phyloP scores from a whole-genome alignment of 2,888 invertebrate genomes.

The Polydrusus tereticollis region DNA sequence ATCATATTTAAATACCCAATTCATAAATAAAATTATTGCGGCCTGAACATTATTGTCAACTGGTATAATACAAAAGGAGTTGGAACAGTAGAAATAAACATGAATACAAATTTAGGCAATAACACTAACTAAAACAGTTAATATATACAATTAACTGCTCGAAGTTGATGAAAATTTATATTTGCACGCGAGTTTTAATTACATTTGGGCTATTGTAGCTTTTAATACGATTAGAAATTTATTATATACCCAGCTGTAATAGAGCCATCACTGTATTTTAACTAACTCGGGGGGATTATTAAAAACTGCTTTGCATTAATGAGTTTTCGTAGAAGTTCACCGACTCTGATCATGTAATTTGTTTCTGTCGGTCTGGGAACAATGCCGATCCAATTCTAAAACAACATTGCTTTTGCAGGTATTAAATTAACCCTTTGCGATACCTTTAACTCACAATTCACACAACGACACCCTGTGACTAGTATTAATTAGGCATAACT shows the following conservation, averaged over 20 bases:
- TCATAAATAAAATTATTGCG: too few relatives aligned
- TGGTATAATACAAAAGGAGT: too few relatives aligned
- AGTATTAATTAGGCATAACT: too few relatives aligned
- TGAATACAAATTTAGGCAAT: not conserved
- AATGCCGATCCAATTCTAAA: too few relatives aligned
- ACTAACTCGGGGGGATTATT: not conserved
- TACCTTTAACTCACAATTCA: too few relatives aligned
- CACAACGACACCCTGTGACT: too few relatives aligned
- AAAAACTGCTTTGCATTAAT: not conserved
- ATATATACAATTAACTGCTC: not conserved
- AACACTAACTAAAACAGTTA: not conserved
- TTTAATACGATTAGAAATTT: slow-evolving; percentile 1
- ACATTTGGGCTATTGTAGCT: not conserved
- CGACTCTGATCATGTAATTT: not conserved
- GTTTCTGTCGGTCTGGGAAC: not conserved
- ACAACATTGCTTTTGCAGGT: too few relatives aligned
- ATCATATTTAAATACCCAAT: too few relatives aligned
- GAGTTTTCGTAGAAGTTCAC: not conserved
- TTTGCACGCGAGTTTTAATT: not conserved
- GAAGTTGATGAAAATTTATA: not conserved
- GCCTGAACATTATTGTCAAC: too few relatives aligned
- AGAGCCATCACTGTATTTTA: too few relatives aligned
- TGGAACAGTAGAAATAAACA: too few relatives aligned
- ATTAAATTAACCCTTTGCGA: too few relatives aligned
- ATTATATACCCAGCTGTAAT: not conserved